phyloP scores from a whole-genome alignment of 2,113 vertebrate species.

The Megaceryle maxima region DNA sequence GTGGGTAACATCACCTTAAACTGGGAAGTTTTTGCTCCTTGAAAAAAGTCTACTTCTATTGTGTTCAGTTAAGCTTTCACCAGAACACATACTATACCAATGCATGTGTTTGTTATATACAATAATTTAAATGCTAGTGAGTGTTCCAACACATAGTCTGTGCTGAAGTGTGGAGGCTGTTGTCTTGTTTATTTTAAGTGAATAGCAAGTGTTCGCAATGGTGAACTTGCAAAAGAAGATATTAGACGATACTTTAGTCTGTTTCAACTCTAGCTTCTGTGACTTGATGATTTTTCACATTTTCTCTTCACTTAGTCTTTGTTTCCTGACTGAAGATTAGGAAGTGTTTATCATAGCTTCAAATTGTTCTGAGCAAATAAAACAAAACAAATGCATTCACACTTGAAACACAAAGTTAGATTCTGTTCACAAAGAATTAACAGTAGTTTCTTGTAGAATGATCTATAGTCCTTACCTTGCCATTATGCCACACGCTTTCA shows the following conservation, averaged over 20 bases:
- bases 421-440: neutral
- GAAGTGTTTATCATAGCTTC: neutral
- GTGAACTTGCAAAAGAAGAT: neutral
- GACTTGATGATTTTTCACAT: neutral
- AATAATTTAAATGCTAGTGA: neutral
- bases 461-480: slow-evolving; percentile 77
- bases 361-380: neutral
- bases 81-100: neutral
- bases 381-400: neutral
- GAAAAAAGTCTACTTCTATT: neutral
- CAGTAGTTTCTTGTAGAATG: neutral
- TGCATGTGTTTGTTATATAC: neutral
- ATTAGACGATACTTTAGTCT: neutral
- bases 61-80: neutral
- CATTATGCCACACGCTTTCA: slow-evolving; percentile 91
- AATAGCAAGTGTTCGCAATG: neutral
- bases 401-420: neutral
- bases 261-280: neutral
- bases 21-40: neutral
- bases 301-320: neutral
- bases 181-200: neutral
- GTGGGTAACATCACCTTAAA: neutral
- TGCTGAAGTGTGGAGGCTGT: neutral
- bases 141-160: neutral
- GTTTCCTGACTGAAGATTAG: neutral